Conservation (phyloP, 1,140 invertebrate genomes). For the Zophobas morio region DNA sequence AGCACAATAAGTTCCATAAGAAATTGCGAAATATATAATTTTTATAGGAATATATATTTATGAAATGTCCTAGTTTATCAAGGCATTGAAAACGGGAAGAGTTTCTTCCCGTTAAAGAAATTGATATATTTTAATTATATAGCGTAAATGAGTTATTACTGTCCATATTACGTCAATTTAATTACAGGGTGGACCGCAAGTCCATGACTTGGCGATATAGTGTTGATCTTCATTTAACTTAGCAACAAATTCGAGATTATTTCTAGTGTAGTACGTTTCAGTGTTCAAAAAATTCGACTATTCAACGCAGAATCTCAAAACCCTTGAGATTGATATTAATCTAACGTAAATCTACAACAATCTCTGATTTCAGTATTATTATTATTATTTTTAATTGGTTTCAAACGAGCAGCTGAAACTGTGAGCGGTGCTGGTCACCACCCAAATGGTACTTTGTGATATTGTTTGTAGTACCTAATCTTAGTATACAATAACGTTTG, state of each 20-base stretch:
- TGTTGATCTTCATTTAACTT: not conserved
- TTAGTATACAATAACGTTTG: no score
- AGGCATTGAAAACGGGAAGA: slow-evolving; percentile 22
- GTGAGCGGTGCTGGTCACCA: slow-evolving; percentile 15
- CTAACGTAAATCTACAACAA: no score
- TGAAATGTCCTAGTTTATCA: slow-evolving; percentile 24
- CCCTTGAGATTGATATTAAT: slow-evolving; percentile 16
- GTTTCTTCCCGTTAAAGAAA: slow-evolving; percentile 7
- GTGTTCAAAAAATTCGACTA: not conserved
- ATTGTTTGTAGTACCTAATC: slow-evolving; percentile 41
- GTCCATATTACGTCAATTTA: slow-evolving; percentile 31
- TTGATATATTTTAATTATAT: slow-evolving; percentile 15
- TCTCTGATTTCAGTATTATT: not conserved
- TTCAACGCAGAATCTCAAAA: not conserved
- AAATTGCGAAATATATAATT: slow-evolving; percentile 31
- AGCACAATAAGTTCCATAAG: slow-evolving; percentile 36
- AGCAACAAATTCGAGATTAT: no score
- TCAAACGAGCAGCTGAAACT: not conserved
- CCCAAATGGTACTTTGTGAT: slow-evolving; percentile 43
- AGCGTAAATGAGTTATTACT: slow-evolving; percentile 6
- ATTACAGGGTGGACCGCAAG: slow-evolving; percentile 1
- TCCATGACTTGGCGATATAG: not conserved
- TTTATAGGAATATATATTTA: slow-evolving; percentile 33
- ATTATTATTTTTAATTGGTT: not conserved
- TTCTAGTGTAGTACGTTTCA: no score